These are phyloP conservation scores for Actias luna DNA, from an alignment of 2,888 invertebrate species.

Conservation along the genomic window DNA sequence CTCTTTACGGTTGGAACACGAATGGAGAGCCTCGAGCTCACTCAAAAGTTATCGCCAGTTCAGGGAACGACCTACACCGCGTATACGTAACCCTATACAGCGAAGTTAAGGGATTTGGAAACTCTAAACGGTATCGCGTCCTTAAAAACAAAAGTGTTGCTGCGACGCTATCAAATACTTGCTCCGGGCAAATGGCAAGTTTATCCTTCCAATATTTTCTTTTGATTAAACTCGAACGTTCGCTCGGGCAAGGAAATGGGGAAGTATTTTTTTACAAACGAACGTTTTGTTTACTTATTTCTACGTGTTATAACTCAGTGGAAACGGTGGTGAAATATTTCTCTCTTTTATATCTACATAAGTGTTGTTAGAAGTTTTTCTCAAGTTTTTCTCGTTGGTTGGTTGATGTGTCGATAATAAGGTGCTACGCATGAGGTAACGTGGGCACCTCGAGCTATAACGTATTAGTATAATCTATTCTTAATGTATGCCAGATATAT, in stretches of 20 bases:
- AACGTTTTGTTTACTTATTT: constrained; percentile 5
- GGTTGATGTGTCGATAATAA: too few species aligned
- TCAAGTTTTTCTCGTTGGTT: too few species aligned
- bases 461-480: too few species aligned
- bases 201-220: constrained; percentile 42
- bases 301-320: not conserved
- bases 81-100: constrained; percentile 9
- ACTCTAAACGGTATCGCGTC: constrained; percentile 22
- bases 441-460: not conserved
- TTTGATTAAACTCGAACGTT: constrained; percentile 41
- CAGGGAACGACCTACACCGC: not conserved
- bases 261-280: constrained; percentile 5
- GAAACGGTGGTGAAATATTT: not conserved
- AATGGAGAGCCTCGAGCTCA: constrained; percentile 31
- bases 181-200: constrained; percentile 32
- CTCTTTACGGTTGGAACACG: constrained; percentile 34
- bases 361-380: not conserved
- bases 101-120: constrained; percentile 23
- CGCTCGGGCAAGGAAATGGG: constrained; percentile 12
- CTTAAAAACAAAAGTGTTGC: constrained; percentile 18
- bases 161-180: constrained; percentile 30
- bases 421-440: not conserved
- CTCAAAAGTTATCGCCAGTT: constrained; percentile 14
- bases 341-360: not conserved
- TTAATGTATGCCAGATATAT: too few species aligned